These are phyloP conservation scores for Lordiphosa andalusiaca DNA, from an alignment of 2,888 invertebrate species.

Conservation along the genomic window DNA sequence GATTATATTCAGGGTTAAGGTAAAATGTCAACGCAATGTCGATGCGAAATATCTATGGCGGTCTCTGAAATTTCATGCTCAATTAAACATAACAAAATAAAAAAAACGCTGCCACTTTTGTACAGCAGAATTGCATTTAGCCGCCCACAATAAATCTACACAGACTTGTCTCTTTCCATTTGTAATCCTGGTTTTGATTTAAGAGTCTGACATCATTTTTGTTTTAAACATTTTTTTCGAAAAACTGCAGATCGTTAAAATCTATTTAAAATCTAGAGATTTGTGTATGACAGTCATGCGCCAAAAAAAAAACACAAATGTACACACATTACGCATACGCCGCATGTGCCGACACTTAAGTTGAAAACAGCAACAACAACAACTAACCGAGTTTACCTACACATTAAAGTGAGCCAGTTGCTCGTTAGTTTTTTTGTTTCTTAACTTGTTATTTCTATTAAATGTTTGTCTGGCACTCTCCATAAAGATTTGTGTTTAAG, in stretches of 20 bases:
- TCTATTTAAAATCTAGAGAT: slow-evolving; percentile 30
- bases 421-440: slow-evolving; percentile 9
- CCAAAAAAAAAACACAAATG: slow-evolving; percentile 22
- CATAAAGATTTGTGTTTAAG: slow-evolving; percentile 43
- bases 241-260: slow-evolving; percentile 27
- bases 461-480: slow-evolving; percentile 66
- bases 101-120: slow-evolving; percentile 13
- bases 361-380: slow-evolving; percentile 32
- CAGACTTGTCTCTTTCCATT: neutral
- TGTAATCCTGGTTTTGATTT: neutral
- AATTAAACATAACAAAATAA: slow-evolving; percentile 46
- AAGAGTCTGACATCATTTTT: slow-evolving; percentile 29
- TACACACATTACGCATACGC: slow-evolving; percentile 55
- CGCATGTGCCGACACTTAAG: slow-evolving; percentile 68
- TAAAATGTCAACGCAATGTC: slow-evolving; percentile 65
- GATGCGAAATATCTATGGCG: slow-evolving; percentile 19
- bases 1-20: slow-evolving; percentile 70
- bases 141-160: slow-evolving; percentile 4
- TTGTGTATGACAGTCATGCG: slow-evolving; percentile 59
- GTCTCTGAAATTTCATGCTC: slow-evolving; percentile 51
- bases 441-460: slow-evolving; percentile 18
- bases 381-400: slow-evolving; percentile 54
- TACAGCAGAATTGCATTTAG: slow-evolving; percentile 17
- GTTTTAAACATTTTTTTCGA: slow-evolving; percentile 13
- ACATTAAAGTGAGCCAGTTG: slow-evolving; percentile 31